Percentiles rank a stretch among this genome's conserved stretches.
Conservation (phyloP, 2,113 vertebrate genomes). For the Amblyopsis rosae region DNA sequence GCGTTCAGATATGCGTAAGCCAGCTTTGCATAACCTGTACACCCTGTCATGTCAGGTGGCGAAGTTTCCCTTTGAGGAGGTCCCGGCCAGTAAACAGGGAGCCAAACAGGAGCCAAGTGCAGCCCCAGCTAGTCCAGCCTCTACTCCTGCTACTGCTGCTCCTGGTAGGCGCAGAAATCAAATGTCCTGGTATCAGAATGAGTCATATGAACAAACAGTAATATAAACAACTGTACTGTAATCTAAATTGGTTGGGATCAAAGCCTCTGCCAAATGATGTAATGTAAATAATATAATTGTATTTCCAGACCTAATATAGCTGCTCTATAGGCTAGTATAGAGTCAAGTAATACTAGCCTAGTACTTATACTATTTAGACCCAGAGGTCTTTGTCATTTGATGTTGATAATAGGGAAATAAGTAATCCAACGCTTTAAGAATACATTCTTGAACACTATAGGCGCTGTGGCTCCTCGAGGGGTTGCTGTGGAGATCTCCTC, state of each 20-base stretch:
- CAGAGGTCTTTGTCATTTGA: background rate
- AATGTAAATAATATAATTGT: no score
- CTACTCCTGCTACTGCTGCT: slow-evolving; percentile 23
- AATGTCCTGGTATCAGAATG: slow-evolving; percentile 1
- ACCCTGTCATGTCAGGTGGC: slow-evolving; percentile 54
- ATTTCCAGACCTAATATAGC: no score
- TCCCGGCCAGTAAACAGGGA: slow-evolving; percentile 72
- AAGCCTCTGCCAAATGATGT: no score
- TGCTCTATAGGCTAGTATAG: no score
- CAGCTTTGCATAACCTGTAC: background rate
- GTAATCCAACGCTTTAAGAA: no score
- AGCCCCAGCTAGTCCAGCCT: slow-evolving; percentile 19
- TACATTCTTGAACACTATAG: slow-evolving; percentile 4
- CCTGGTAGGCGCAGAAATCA: slow-evolving; percentile 23
- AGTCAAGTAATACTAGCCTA: no score
- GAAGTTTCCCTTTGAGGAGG: slow-evolving; percentile 90
- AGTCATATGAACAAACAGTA: no score
- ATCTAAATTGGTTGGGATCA: no score
- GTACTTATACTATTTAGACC: no score
- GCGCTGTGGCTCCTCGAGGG: slow-evolving; percentile 18
- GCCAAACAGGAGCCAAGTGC: slow-evolving; percentile 56
- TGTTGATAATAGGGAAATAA: background rate
- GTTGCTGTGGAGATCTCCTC: background rate
- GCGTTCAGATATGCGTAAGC: background rate
- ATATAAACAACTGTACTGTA: no score